Evolutionary conservation across 1,140 invertebrate species (phyloP), one percentile per base, ranked within the genome.

Genomic region (Polypedilum vanderplanki): DNA sequence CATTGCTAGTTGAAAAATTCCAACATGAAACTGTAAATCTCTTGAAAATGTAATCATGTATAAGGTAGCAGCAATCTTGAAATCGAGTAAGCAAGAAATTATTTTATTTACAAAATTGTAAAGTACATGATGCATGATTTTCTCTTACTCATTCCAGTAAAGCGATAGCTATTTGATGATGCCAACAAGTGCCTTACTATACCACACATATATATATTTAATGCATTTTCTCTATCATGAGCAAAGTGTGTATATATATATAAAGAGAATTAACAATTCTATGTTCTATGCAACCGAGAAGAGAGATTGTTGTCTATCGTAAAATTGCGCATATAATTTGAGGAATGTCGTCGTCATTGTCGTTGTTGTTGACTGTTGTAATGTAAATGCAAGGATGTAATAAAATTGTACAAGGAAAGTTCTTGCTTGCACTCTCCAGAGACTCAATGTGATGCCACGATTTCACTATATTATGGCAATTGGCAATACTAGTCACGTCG

Each of bases 281-380:
- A 33, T 33, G 24, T 33, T 33, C 24, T 33, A 3, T 33, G 24
- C 24, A 33, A 33, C 2, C 1, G 24, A 57, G 46, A 57, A 12
- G 46, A 57, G 46, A 57, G 46, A 57, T 57, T 57, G 46, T 57
- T 57, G 65, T 18, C 20, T 70, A 18, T 20, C 65, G 65, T 22
- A 20, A 70, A 20, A 70, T 18, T 70, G 65, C 65, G 65, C 65
- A 70, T 70, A 70, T 70, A 70, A 70, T 70, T 70, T 70, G 65
- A 70, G 17, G 65, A 70, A 70, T 70, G 65, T 70, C 65, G 65
- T 70, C 17, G 18, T 70, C 17, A 5, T 70, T 70, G 20, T 18
- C 18, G 17, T 70, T 18, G 17, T 70, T 70, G 65, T 18, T 70
- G 65, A 20, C 20, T 70, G 65, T 20, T 70, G 65, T 70, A 70